Evolutionary conservation across 2,888 invertebrate species (phyloP).

Genomic region (Eupelmus urozonus): DNA sequence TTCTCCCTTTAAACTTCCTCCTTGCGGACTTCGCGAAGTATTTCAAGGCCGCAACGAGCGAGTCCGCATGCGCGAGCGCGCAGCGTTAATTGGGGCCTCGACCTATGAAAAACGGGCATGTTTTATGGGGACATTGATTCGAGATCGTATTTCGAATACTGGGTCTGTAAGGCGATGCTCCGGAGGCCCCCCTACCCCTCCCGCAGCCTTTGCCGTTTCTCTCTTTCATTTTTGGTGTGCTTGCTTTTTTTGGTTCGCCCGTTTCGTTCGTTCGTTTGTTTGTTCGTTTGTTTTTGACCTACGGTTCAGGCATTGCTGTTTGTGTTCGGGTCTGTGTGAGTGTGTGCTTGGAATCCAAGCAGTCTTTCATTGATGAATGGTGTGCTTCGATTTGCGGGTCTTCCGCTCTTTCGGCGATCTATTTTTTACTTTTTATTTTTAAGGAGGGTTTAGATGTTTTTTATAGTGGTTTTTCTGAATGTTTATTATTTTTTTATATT

Average conservation of each 20-base stretch:
- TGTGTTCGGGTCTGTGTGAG: no score
- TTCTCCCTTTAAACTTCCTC: constrained; percentile 2
- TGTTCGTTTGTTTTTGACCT: not conserved
- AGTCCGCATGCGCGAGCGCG: not conserved
- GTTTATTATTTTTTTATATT: no score
- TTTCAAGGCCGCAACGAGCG: constrained; percentile 28
- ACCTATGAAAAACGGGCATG: constrained; percentile 35
- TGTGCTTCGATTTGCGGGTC: no score
- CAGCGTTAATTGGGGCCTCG: constrained; percentile 37
- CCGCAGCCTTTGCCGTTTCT: not conserved
- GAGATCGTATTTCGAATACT: constrained; percentile 29
- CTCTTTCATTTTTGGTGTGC: not conserved
- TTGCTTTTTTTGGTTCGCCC: not conserved
- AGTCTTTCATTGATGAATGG: no score
- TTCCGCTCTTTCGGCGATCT: no score
- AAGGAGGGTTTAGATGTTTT: no score
- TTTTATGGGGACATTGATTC: constrained; percentile 49
- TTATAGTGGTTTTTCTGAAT: no score
- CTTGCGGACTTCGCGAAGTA: constrained; percentile 39
- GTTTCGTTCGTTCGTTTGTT: not conserved
- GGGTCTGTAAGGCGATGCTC: constrained; percentile 17
- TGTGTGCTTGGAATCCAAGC: no score
- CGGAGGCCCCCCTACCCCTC: not conserved
- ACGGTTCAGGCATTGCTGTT: not conserved
- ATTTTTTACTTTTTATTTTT: no score